Conservation (phyloP, 2,797 vertebrate genomes). For the Pelodytes ibericus region DNA sequence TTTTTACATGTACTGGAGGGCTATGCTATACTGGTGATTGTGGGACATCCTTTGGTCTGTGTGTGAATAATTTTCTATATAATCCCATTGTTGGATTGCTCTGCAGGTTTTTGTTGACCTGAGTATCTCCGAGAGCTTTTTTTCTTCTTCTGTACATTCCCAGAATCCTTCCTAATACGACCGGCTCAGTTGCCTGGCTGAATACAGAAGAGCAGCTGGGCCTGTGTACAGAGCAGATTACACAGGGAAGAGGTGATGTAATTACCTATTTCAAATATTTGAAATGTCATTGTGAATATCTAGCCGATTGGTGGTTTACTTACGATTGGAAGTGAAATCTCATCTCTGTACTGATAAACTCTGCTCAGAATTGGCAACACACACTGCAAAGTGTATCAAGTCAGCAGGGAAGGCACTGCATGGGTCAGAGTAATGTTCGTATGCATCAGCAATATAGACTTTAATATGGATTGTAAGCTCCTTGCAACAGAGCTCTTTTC, state of each 20-base stretch:
- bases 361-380: no score
- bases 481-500: no score
- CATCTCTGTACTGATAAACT: no score
- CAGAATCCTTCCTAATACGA: constrained; percentile 8
- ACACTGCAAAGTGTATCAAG: no score
- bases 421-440: no score
- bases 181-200: neutral
- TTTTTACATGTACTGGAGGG: no score
- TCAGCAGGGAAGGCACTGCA: no score
- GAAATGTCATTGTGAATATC: constrained; percentile 32
- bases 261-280: constrained; percentile 53
- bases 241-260: constrained; percentile 27
- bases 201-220: constrained; percentile 27
- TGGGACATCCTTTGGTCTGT: neutral
- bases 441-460: no score
- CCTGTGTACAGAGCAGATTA: constrained; percentile 40
- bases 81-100: constrained; percentile 35
- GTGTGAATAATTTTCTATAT: constrained; percentile 22
- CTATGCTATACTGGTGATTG: neutral
- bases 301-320: constrained; percentile 30
- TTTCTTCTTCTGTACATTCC: no score
- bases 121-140: no score
- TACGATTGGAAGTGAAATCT: constrained; percentile 36
- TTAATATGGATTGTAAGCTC: no score
- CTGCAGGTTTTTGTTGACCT: no score